Conservation (phyloP, 2,888 invertebrate species). For the Strigamia crassipes region DNA sequence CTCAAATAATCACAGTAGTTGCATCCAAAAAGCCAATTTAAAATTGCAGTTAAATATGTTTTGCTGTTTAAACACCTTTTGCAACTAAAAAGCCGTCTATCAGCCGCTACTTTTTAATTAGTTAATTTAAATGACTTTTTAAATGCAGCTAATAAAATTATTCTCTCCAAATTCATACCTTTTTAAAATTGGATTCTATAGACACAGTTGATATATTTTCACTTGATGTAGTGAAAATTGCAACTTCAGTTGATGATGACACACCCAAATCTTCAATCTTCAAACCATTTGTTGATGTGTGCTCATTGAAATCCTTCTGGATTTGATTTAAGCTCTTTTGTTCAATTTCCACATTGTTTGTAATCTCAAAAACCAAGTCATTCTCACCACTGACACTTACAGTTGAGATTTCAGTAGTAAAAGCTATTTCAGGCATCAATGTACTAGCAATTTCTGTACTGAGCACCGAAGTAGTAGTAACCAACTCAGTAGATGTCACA, state of each 20-base stretch:
- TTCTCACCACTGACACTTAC: neutral
- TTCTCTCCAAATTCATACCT: too few relatives aligned
- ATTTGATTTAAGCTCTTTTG: neutral
- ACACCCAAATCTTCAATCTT: neutral
- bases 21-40: too few relatives aligned
- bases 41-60: too few relatives aligned
- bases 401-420: neutral
- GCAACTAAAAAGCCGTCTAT: too few relatives aligned
- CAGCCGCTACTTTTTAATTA: too few relatives aligned
- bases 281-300: neutral
- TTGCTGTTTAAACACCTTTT: too few relatives aligned
- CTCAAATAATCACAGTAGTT: too few relatives aligned
- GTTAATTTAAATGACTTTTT: too few relatives aligned
- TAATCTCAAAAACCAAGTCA: neutral
- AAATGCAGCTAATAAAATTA: too few relatives aligned
- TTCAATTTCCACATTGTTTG: neutral
- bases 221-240: neutral
- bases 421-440: neutral
- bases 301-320: neutral
- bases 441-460: neutral
- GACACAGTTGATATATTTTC: too few relatives aligned
- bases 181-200: too few relatives aligned
- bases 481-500: neutral
- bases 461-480: neutral
- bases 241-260: neutral